phyloP scores from a whole-genome alignment of 53 echinoderm and acorn worm genomes.

The Echinarachnius parma region DNA sequence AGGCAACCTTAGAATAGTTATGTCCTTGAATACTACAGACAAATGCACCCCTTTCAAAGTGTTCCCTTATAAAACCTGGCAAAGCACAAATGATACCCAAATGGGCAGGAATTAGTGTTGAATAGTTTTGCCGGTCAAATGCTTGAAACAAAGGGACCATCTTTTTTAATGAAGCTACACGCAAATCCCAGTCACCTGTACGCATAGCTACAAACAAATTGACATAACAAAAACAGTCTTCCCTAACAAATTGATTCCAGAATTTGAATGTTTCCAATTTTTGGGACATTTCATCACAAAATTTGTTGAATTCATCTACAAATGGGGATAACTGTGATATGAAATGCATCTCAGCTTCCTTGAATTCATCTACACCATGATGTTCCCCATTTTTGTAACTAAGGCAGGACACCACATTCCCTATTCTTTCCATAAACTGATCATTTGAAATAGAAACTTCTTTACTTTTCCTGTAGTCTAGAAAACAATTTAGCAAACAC shows the following conservation, averaged over 20 bases:
- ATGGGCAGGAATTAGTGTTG: conserved; percentile 50
- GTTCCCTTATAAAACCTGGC: conserved; percentile 45
- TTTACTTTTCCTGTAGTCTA: conserved; percentile 6
- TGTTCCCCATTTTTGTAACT: conserved; percentile 32
- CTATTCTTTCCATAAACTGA: conserved; percentile 14
- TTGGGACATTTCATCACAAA: conserved; percentile 37
- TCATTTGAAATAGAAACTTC: conserved; percentile 17
- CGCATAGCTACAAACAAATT: conserved; percentile 55
- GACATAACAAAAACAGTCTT: conserved; percentile 52
- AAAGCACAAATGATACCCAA: conserved; percentile 48
- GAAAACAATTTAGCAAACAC: conserved; percentile 35
- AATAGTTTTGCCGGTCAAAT: conserved; percentile 65
- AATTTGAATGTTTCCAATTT: conserved; percentile 62
- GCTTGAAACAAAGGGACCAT: conserved; percentile 64
- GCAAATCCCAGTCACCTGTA: conserved; percentile 55
- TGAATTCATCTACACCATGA: conserved; percentile 42
- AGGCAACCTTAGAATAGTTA: conserved; percentile 57
- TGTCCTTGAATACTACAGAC: conserved; percentile 50
- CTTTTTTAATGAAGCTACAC: conserved; percentile 47
- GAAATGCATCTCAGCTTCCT: conserved; percentile 1
- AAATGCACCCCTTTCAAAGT: conserved; percentile 64
- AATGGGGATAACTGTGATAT: conserved; percentile 3
- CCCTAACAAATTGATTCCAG: conserved; percentile 55
- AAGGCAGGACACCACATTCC: conserved; percentile 20
- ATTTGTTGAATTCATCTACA: conserved; percentile 45